Percentiles rank a stretch among this genome's conserved stretches.
phyloP scores from a whole-genome alignment of 1,140 invertebrate species.

The Rhizoglyphus robini region DNA sequence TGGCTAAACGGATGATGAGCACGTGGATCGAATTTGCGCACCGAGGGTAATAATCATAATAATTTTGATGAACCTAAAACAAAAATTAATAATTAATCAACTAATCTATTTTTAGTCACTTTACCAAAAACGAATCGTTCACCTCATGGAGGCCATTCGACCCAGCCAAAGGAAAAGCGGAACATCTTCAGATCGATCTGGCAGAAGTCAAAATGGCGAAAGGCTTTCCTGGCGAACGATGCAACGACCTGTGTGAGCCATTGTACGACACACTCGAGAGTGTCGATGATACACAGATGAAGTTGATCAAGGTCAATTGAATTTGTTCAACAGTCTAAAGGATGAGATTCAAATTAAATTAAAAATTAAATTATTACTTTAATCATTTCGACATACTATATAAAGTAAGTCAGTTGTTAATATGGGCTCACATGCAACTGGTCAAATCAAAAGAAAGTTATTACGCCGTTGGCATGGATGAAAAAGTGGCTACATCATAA shows the following conservation, averaged over 20 bases:
- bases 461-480: too few species aligned
- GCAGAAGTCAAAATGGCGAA: background rate
- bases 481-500: too few species aligned
- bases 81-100: background rate
- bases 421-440: too few species aligned
- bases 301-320: background rate
- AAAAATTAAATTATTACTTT: too few species aligned
- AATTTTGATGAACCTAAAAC: background rate
- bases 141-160: background rate
- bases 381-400: too few species aligned
- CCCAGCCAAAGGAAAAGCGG: too few species aligned
- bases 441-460: too few species aligned
- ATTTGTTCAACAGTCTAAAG: background rate
- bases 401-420: too few species aligned
- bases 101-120: background rate
- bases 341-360: too few species aligned
- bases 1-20: background rate
- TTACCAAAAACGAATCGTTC: background rate
- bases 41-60: background rate
- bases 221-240: background rate
- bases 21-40: background rate
- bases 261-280: background rate
- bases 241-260: background rate
- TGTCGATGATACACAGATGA: background rate
- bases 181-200: background rate